Evolutionary conservation across 2,113 vertebrate genomes (phyloP).

Genomic region (Phalacrocorax aristotelis): DNA sequence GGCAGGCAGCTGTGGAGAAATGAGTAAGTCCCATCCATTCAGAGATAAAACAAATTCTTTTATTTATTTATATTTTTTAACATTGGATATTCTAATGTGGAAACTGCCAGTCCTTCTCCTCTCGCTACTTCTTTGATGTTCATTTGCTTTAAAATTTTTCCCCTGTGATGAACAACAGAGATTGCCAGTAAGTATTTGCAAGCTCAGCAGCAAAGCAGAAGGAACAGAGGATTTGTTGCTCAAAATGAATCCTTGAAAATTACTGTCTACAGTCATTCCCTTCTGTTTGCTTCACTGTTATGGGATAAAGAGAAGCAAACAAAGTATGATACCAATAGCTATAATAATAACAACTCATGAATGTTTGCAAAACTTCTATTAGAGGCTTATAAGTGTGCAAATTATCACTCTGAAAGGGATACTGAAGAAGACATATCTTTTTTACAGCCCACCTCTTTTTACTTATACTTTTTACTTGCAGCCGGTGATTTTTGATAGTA

Average conservation of each 20-base stretch:
- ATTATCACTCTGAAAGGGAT: not conserved
- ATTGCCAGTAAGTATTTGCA: slow-evolving; percentile 34
- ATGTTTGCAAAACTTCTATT: not conserved
- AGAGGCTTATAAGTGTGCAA: not conserved
- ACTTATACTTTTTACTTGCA: not conserved
- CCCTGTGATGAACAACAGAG: slow-evolving; percentile 44
- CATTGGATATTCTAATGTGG: not conserved
- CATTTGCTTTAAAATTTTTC: slow-evolving; percentile 42
- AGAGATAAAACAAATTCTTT: slow-evolving; percentile 6
- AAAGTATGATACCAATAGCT: not conserved
- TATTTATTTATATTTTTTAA: not conserved
- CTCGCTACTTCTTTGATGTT: slow-evolving; percentile 45
- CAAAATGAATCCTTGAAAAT: not conserved
- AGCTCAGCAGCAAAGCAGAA: slow-evolving; percentile 28
- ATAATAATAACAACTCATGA: not conserved
- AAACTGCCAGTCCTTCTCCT: slow-evolving; percentile 28
- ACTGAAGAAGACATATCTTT: not conserved
- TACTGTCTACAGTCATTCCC: not conserved
- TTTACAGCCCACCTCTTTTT: not conserved
- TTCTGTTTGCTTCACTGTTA: not conserved
- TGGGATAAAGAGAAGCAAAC: not conserved
- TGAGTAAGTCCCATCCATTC: slow-evolving; percentile 36
- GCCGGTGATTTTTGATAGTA: not conserved
- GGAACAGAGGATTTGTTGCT: not conserved
- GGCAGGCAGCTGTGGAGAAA: slow-evolving; percentile 36